phyloP scores from a whole-genome alignment of 2,888 invertebrate genomes.

The Ferrisia virgata region DNA sequence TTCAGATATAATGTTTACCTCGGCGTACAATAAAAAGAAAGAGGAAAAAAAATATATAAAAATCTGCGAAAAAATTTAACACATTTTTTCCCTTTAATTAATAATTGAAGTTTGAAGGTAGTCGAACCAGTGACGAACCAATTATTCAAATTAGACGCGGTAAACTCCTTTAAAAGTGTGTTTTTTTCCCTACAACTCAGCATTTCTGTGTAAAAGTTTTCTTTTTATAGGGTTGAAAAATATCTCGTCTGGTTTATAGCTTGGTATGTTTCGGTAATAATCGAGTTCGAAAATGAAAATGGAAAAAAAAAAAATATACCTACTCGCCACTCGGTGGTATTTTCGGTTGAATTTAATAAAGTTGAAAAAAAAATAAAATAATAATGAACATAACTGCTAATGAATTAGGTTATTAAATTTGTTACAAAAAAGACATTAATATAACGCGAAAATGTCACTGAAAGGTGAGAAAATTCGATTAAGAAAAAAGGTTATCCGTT shows the following conservation, averaged over 20 bases:
- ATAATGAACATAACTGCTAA: constrained; percentile 6
- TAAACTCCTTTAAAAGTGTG: background rate
- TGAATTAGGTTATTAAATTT: constrained; percentile 20
- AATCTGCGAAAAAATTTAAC: background rate
- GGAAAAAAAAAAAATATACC: background rate
- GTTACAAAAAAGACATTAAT: constrained; percentile 21
- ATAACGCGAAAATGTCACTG: constrained; percentile 37
- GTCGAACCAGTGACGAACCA: background rate
- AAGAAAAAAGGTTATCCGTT: constrained; percentile 40
- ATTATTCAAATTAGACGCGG: background rate
- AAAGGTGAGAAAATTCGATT: constrained; percentile 41
- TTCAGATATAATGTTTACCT: background rate
- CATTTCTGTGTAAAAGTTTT: too few relatives aligned
- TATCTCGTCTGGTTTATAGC: too few relatives aligned
- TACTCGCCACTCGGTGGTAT: background rate
- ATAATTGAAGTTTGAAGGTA: background rate
- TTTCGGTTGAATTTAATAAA: too few relatives aligned
- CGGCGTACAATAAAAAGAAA: background rate
- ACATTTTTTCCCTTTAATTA: background rate
- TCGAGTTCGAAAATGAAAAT: too few relatives aligned
- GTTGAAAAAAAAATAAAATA: background rate
- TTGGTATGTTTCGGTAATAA: too few relatives aligned
- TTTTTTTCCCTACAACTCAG: background rate
- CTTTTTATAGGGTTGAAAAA: too few relatives aligned
- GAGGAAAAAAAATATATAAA: background rate